A percentile compares a stretch with the other conserved stretches of the same genome.
Conservation (phyloP, 1,140 invertebrate genomes). For the Limonius californicus region DNA sequence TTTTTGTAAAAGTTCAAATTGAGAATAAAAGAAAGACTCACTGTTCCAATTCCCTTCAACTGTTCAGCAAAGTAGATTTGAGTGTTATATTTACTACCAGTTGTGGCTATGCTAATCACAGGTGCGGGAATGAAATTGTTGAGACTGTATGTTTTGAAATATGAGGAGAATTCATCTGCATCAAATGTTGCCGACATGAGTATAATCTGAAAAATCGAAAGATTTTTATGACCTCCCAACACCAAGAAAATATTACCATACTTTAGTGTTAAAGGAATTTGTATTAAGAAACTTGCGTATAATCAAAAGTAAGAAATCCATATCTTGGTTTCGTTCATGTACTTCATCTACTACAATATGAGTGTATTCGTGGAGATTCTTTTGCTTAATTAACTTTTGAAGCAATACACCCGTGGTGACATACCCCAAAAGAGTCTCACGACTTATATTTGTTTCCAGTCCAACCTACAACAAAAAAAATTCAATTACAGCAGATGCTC, state of each 20-base stretch:
- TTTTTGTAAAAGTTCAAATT: neutral
- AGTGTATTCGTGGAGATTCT: constrained; percentile 68
- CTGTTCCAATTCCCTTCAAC: constrained; percentile 44
- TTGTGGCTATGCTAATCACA: no score
- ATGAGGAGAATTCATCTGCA: constrained; percentile 65
- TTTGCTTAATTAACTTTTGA: constrained; percentile 65
- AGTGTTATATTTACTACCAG: constrained; percentile 52
- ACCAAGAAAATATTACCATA: no score
- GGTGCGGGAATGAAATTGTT: constrained; percentile 50
- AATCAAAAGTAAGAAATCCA: constrained; percentile 85
- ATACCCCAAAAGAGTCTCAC: constrained; percentile 79
- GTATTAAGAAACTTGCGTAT: constrained; percentile 75
- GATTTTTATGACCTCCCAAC: constrained; percentile 3
- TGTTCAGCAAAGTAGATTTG: constrained; percentile 70
- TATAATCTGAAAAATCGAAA: constrained; percentile 59
- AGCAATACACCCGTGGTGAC: constrained; percentile 80
- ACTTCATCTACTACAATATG: constrained; percentile 95
- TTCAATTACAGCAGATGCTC: no score
- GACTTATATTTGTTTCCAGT: constrained; percentile 52
- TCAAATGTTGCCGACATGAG: constrained; percentile 89
- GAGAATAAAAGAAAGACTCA: no score
- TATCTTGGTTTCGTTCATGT: constrained; percentile 92
- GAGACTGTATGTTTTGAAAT: constrained; percentile 59
- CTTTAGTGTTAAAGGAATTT: constrained; percentile 67
- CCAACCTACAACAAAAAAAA: constrained; percentile 47